phyloP scores from a whole-genome alignment of 2,113 vertebrate species.

The Dermatemys mawii region DNA sequence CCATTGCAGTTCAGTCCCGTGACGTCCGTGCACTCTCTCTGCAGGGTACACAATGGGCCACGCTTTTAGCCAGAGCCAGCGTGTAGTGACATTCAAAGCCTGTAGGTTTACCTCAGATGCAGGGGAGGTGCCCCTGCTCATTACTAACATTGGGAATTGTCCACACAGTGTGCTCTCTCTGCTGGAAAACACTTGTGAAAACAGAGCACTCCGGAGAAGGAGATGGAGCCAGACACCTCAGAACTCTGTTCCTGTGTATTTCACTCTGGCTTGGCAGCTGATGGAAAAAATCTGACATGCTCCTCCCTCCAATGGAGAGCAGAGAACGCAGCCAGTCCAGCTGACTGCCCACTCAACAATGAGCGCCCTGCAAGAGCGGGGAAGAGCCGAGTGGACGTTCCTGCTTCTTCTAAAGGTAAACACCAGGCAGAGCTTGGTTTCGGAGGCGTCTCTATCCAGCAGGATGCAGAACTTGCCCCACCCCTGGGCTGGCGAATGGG shows the following conservation, averaged over 20 bases:
- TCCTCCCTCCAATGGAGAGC: too few species aligned
- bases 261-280: too few species aligned
- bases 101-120: neutral
- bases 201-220: neutral
- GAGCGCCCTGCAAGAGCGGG: neutral
- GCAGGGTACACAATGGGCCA: neutral
- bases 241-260: too few species aligned
- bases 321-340: neutral
- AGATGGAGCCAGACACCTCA: rapidly evolving
- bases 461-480: neutral
- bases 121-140: neutral
- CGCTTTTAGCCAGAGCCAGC: neutral
- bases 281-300: too few species aligned
- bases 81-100: neutral
- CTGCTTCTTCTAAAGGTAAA: neutral
- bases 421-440: neutral
- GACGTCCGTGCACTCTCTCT: neutral
- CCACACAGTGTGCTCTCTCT: too few species aligned
- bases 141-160: neutral
- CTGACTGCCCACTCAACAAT: neutral
- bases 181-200: neutral
- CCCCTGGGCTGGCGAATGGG: neutral
- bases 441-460: neutral
- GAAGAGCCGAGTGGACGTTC: neutral
- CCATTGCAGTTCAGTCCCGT: neutral